Conservation (phyloP, 2,888 invertebrate species). For the Hyposoter didymator region DNA sequence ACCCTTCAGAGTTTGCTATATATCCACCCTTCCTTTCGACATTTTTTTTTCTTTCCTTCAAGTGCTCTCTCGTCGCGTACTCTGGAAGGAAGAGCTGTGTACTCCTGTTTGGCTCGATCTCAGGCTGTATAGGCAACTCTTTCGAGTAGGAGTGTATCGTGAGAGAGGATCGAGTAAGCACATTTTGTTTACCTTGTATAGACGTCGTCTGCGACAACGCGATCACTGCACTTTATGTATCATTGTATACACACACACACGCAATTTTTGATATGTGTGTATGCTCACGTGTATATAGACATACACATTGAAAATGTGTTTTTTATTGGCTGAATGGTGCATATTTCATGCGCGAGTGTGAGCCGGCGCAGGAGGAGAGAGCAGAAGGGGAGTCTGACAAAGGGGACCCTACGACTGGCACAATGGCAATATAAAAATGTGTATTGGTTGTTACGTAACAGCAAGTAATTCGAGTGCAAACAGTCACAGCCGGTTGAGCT, state of each 20-base stretch:
- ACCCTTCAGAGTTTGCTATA: constrained; percentile 28
- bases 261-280: neutral
- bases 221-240: constrained; percentile 23
- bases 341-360: constrained; percentile 23
- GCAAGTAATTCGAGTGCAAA: constrained; percentile 48
- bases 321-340: constrained; percentile 13
- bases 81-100: constrained; percentile 50
- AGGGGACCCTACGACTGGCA: constrained; percentile 10
- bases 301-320: neutral
- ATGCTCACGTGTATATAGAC: neutral
- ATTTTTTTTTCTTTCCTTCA: constrained; percentile 14
- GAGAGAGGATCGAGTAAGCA: constrained; percentile 40
- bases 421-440: constrained; percentile 45
- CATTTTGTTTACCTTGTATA: constrained; percentile 56
- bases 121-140: constrained; percentile 30
- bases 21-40: constrained; percentile 24
- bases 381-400: constrained; percentile 25
- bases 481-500: constrained; percentile 57
- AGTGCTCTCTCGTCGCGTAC: constrained; percentile 53
- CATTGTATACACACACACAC: constrained; percentile 5
- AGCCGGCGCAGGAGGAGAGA: neutral
- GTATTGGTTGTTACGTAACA: constrained; percentile 14
- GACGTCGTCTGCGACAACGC: constrained; percentile 41
- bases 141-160: constrained; percentile 49
- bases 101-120: constrained; percentile 58